Evolutionary conservation across 2,113 vertebrate genomes (phyloP), one percentile per base, ranked within the genome.

Genomic region (Brienomyrus brachyistius): DNA sequence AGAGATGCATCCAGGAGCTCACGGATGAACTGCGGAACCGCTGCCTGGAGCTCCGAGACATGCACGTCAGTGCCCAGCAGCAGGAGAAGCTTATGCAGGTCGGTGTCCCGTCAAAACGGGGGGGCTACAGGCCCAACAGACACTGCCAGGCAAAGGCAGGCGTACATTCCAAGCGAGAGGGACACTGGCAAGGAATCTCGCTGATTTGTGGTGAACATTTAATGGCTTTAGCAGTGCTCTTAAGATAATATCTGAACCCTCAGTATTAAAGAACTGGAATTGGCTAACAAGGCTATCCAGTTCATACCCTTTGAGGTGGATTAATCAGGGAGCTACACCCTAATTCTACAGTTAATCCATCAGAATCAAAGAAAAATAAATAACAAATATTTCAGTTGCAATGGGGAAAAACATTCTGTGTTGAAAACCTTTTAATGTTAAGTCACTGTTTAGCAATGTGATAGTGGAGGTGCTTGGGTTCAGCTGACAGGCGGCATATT

Each of bases 1-100:
- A 96, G 90, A 95, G 93, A 4, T 95, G 95, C 21, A 91, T 96
- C 62, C 96, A 96, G 93, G 94, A 96, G 90, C 92, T 96, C 91
- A 96, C 95, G 77, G 90, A 89, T 56, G 96, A 96, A 89, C 93
- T 96, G 82, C 94, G 95, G 80, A 94, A 95, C 91, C 94, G 95
- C 89, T 95, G 95, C 88, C 90, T 95, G 1, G 95, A 96, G 91
- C 70, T 96, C 56, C 93, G 94, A 88, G 95, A 96, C 0, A 47
- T 95, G 82, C 91, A 13, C 5, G 88, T 90, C 59, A 93, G 93
- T 90, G 59, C 91, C 1, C 91, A 93, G 1, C 94, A 95, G 0
- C 93, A 95, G 21, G 95, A 96, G 35, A 95, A 93, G 85, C 91
- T 95, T 0, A 31, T 94, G 3, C 94, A 96, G 94, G 95, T 96